Conservation (phyloP, 2,888 invertebrate genomes). For the Himalopsyche tibetana region DNA sequence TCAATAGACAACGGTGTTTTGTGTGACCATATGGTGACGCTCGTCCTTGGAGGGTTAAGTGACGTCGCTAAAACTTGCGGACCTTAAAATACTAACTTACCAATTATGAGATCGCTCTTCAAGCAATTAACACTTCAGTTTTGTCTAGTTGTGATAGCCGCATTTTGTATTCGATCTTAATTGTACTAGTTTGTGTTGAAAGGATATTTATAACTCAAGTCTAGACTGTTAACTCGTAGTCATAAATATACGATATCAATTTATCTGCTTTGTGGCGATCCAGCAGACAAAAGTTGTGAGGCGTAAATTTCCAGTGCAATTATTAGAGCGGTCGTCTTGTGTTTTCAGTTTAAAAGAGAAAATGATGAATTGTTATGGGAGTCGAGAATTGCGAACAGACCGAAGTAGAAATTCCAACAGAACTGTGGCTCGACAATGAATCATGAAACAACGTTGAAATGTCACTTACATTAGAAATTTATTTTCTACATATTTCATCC, state of each 20-base stretch:
- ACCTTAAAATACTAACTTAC: too few species aligned
- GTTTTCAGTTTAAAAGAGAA: constrained; percentile 54
- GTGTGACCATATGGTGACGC: too few species aligned
- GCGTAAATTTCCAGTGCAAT: constrained; percentile 50
- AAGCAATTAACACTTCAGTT: too few species aligned
- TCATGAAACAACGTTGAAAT: constrained; percentile 23
- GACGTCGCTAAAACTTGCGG: too few species aligned
- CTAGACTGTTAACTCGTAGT: not conserved
- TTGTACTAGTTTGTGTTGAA: too few species aligned
- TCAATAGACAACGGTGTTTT: too few species aligned
- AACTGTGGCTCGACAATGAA: constrained; percentile 51
- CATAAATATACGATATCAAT: not conserved
- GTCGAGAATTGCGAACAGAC: constrained; percentile 17
- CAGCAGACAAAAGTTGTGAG: constrained; percentile 7
- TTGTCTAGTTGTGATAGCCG: too few species aligned
- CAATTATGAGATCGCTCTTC: too few species aligned
- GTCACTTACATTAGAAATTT: constrained; percentile 35
- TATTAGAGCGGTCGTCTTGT: constrained; percentile 55
- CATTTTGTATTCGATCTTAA: too few species aligned
- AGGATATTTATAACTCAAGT: constrained; percentile 8
- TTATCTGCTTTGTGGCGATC: not conserved
- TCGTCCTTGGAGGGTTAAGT: too few species aligned
- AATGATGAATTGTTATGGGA: constrained; percentile 61
- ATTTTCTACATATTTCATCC: not conserved
- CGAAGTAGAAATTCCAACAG: constrained; percentile 44